Base-by-base conservation (phyloP, 2,888 invertebrate species). In the Thera obeliscata region DNA sequence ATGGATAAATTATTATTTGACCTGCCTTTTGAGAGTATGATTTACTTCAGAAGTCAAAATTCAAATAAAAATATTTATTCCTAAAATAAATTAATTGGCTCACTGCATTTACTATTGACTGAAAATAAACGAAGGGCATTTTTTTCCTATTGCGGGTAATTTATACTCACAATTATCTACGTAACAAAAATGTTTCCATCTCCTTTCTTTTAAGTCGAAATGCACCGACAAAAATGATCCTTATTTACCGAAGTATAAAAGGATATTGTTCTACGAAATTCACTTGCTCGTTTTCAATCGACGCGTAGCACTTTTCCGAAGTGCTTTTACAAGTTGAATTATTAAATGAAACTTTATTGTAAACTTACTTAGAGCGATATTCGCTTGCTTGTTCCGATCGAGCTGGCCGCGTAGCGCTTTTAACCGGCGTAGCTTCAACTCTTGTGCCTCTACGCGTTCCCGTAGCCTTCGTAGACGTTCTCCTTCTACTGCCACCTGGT, bases 371-470 rank as follows among this genome's bases (percentile, higher is more conserved):
- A 98, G 95, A 80, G 97, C 97, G 82, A 97, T 96, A 94, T 98
- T 98, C 90, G 96, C 97, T 90, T 97, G 97, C 91, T 98, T 97
- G 91, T 97, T 97, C 83, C 98, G 96, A 89, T 98, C 98, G 81
- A 98, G 97, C 94, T 99, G 98, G 71, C 98, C 98, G 77, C 98
- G 95, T 82, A 99, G 95, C 78, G 98, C 98, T 83, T 98, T 95
- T 87, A 99, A 94, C 88, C 98, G 96, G 80, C 98, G 95, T 87
- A 99, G 94, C 93, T 99, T 98, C 87, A 98, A 95, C 94, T 99
- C 99, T 91, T 99, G 98, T 74, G 98, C 97, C 90, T 98, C 98
- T 80, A 99, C 98, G 78, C 98, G 96, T 85, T 98, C 98, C 78
- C 98, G 95, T 83, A 98, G 95, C 85, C 98, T 94, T 70, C 97